These are phyloP conservation scores for Agriopis leucophaearia DNA, from an alignment of 2,888 invertebrate species.

Conservation along the genomic window DNA sequence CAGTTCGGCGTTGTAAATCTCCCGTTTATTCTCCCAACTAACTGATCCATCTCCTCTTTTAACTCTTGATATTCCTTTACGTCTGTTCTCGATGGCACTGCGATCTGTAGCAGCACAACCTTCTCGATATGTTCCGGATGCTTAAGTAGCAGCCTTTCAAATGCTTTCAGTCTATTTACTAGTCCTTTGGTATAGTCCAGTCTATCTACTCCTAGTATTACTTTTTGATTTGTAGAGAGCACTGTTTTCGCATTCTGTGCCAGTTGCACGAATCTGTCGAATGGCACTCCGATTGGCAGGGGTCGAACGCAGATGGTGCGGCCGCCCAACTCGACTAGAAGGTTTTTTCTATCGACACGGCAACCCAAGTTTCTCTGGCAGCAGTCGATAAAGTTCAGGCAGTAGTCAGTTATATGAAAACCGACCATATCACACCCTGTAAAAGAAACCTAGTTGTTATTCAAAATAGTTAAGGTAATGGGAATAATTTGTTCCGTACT, in stretches of 20 bases:
- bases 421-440: constrained; percentile 96
- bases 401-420: constrained; percentile 96
- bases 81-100: constrained; percentile 95
- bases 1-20: constrained; percentile 96
- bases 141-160: constrained; percentile 92
- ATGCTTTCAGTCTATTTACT: constrained; percentile 92
- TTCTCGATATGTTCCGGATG: constrained; percentile 95
- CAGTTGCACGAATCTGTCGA: constrained; percentile 93
- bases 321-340: constrained; percentile 95
- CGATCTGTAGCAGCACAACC: constrained; percentile 93
- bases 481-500: neutral
- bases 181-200: constrained; percentile 96
- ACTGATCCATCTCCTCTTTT: constrained; percentile 96
- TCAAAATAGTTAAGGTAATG: neutral
- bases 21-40: constrained; percentile 95
- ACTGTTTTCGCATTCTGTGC: constrained; percentile 90
- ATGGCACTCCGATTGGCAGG: constrained; percentile 95
- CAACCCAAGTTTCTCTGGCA: constrained; percentile 95
- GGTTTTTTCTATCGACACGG: constrained; percentile 94
- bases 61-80: constrained; percentile 96
- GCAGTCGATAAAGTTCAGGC: constrained; percentile 96
- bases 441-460: constrained; percentile 39
- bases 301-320: constrained; percentile 94
- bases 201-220: constrained; percentile 95
- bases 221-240: constrained; percentile 91